A percentile compares a stretch with the other conserved stretches of the same genome.
These are phyloP conservation scores for Camelus bactrianus DNA, from an alignment of 2,113 vertebrate species.

Conservation along the genomic window DNA sequence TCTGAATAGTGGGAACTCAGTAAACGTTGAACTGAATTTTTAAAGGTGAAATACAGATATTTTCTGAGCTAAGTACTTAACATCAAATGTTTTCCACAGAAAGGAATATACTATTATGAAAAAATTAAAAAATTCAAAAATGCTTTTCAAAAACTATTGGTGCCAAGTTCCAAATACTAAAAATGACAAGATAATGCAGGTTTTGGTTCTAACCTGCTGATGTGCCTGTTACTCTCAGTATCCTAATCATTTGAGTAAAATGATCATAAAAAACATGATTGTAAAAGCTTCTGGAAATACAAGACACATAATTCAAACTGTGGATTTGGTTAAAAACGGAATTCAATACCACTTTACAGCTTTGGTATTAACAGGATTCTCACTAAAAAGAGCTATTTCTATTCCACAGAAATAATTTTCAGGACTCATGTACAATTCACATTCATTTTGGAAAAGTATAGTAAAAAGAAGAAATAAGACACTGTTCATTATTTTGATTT, in stretches of 20 bases:
- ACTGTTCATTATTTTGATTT: slow-evolving; percentile 60
- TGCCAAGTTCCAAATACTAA: slow-evolving; percentile 56
- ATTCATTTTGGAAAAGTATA: slow-evolving; percentile 64
- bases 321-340: slow-evolving; percentile 55
- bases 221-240: slow-evolving; percentile 59
- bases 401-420: slow-evolving; percentile 56
- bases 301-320: slow-evolving; percentile 59
- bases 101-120: slow-evolving; percentile 52
- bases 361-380: slow-evolving; percentile 51
- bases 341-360: slow-evolving; percentile 33
- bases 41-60: slow-evolving; percentile 46
- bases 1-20: not conserved
- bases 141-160: slow-evolving; percentile 57
- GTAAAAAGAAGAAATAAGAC: slow-evolving; percentile 42
- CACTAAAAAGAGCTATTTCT: slow-evolving; percentile 62
- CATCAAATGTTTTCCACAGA: slow-evolving; percentile 51
- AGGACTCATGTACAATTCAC: slow-evolving; percentile 45
- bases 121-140: slow-evolving; percentile 1
- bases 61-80: slow-evolving; percentile 49
- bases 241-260: slow-evolving; percentile 64
- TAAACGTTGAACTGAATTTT: not conserved
- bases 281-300: slow-evolving; percentile 66
- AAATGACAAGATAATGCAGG: slow-evolving; percentile 61
- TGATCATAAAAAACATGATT: slow-evolving; percentile 61
- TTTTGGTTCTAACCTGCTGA: slow-evolving; percentile 55